Percentiles rank a stretch among this genome's conserved stretches.
These are phyloP conservation scores for Sarcophaga subvicina DNA, from an alignment of 2,888 invertebrate genomes.

Conservation along the genomic window DNA sequence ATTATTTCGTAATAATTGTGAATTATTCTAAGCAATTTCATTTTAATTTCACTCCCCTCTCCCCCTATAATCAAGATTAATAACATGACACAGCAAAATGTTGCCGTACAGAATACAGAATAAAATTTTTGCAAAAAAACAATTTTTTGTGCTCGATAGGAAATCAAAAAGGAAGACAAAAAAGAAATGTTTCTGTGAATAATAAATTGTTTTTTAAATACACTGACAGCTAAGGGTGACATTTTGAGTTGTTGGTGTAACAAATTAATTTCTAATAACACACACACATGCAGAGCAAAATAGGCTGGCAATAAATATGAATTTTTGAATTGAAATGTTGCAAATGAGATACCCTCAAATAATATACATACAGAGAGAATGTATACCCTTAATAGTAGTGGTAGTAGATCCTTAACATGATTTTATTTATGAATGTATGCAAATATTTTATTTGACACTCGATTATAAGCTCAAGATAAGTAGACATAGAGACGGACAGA, in stretches of 20 bases:
- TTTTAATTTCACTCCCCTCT: no score
- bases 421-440: background rate
- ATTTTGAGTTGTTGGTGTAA: constrained; percentile 56
- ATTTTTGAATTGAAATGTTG: constrained; percentile 29
- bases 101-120: background rate
- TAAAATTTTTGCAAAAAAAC: constrained; percentile 12
- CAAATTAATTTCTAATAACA: constrained; percentile 61
- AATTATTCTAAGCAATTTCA: no score
- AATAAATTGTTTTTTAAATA: constrained; percentile 67
- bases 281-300: constrained; percentile 12
- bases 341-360: constrained; percentile 31
- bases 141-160: constrained; percentile 1
- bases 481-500: background rate
- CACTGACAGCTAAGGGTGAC: constrained; percentile 57
- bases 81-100: constrained; percentile 36
- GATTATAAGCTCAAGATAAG: background rate
- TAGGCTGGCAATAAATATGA: background rate
- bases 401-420: background rate
- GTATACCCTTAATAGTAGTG: no score
- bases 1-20: no score
- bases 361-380: background rate
- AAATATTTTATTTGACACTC: constrained; percentile 22
- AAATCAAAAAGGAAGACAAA: constrained; percentile 32
- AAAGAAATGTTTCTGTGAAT: constrained; percentile 33
- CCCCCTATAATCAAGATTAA: background rate